Base-by-base conservation (phyloP, 2,888 invertebrate species). In the Ophioninae sp. region DNA sequence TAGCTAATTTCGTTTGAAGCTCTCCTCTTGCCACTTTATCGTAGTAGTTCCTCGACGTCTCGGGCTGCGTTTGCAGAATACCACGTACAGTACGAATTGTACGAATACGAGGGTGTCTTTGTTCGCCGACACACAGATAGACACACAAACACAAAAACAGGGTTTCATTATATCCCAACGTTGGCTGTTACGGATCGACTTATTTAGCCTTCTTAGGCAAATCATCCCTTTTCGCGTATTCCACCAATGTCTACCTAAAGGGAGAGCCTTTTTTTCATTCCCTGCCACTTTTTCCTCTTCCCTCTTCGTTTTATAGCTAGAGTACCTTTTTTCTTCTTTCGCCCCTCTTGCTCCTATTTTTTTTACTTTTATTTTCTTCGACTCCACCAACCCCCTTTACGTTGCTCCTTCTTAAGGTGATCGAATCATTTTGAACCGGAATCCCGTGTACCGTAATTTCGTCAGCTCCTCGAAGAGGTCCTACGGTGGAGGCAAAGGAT, bases 11-110 rank as follows among this genome's bases (percentile, higher is more conserved):
- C 59, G 64, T 74, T 64, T 74, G 68, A 79, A 79, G 79, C 41
- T 68, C 78, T 76, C 82, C 79, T 80, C 75, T 59, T 72, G 71
- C 82, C 76, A 79, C 85, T 79, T 81, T 83, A 81, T 83, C 75
- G 75, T 74, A 75, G 56, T 56, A 76, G 71, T 71, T 81, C 41
- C 58, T 13, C 72, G 56, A 63, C 75, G 41, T 71, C 75, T 67
- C 74, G 59, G 68, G 51, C 44, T 44, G 58, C 68, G 65, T 64
- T 74, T 64, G 61, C 23, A 64, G 79, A 82, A 59, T 79, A 72
- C 58, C 71, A 72, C 65, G 72, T 72, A 79, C 58, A 65, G 41
- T 44, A 63, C 37, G 37, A 61, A 71, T 63, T n/a, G 37, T 72
- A n/a, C 39, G 8, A 51, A 17, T 76, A 67, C 63, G 58, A 37